Evolutionary conservation across 53 echinoderm and acorn worm species (phyloP).

Genomic region (Apostichopus leukothele): DNA sequence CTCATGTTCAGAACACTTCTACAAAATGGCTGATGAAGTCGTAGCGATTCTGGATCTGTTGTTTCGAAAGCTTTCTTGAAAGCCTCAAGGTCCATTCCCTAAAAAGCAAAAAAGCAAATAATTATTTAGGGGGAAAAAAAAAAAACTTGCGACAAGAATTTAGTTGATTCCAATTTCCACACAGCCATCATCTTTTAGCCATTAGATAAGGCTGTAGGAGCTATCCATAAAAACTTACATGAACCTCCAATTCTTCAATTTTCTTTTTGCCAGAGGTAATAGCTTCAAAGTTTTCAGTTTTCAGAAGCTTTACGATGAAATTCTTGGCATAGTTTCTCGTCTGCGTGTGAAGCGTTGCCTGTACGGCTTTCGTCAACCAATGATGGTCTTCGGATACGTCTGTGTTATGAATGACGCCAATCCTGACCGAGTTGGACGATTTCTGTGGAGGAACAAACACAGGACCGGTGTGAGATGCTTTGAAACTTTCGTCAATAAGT

Average conservation of each 20-base stretch:
- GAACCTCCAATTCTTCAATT: slow-evolving; percentile 83
- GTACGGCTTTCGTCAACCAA: slow-evolving; percentile 82
- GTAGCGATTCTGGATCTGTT: slow-evolving; percentile 34
- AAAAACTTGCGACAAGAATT: too few relatives aligned
- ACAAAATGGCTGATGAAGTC: slow-evolving; percentile 64
- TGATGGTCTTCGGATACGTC: slow-evolving; percentile 29
- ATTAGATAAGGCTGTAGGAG: too few relatives aligned
- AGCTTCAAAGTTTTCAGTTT: slow-evolving; percentile 69
- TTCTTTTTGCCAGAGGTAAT: slow-evolving; percentile 62
- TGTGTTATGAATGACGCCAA: slow-evolving; percentile 75
- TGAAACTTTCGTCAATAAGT: too few relatives aligned
- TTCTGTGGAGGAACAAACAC: slow-evolving; percentile 59
- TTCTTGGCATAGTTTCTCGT: slow-evolving; percentile 86
- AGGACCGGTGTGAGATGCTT: too few relatives aligned
- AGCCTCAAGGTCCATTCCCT: slow-evolving; percentile 86
- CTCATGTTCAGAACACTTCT: slow-evolving; percentile 55
- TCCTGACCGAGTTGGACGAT: slow-evolving; percentile 76
- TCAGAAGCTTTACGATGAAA: slow-evolving; percentile 85
- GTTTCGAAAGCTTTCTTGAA: slow-evolving; percentile 59
- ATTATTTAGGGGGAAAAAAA: too few relatives aligned
- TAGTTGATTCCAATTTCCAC: too few relatives aligned
- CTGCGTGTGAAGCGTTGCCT: slow-evolving; percentile 81
- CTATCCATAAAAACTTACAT: slow-evolving; percentile 63
- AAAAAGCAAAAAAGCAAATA: not conserved
- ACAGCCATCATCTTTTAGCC: too few relatives aligned